Percentiles rank a stretch among this genome's conserved stretches.
Conservation (phyloP, 2,797 vertebrate genomes). For the Pseudotriccus pelzelni region DNA sequence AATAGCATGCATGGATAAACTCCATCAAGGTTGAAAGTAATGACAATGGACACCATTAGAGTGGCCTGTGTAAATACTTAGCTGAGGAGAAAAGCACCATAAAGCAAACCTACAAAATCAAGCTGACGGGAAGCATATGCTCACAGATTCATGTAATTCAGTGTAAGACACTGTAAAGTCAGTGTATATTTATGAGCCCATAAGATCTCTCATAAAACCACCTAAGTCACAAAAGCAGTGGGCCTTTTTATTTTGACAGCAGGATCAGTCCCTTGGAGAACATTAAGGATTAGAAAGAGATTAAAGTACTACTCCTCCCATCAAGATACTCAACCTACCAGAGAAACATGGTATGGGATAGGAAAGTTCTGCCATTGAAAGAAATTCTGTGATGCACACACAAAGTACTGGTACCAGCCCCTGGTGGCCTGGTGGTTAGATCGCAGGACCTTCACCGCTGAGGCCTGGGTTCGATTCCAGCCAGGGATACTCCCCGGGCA, state of each 20-base stretch:
- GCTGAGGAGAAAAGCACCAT: background rate
- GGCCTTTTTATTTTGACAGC: background rate
- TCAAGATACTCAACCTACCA: background rate
- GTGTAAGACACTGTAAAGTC: background rate
- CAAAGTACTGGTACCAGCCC: background rate
- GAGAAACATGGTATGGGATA: background rate
- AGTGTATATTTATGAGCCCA: background rate
- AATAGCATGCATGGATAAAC: background rate
- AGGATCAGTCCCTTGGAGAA: background rate
- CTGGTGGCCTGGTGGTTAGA: too few relatives aligned
- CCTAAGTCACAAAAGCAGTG: background rate
- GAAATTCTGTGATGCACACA: background rate
- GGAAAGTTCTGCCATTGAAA: background rate
- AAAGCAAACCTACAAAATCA: background rate
- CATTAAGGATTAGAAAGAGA: background rate
- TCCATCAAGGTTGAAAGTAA: background rate
- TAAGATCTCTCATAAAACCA: background rate
- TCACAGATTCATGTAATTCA: background rate
- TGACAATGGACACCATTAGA: background rate
- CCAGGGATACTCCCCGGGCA: too few relatives aligned
- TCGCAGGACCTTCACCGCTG: too few relatives aligned
- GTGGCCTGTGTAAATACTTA: background rate
- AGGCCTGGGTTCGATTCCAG: too few relatives aligned
- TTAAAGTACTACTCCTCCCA: background rate
- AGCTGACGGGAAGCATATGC: background rate